Evolutionary conservation across 2,113 vertebrate species (phyloP).

Genomic region (Corvus hawaiiensis): DNA sequence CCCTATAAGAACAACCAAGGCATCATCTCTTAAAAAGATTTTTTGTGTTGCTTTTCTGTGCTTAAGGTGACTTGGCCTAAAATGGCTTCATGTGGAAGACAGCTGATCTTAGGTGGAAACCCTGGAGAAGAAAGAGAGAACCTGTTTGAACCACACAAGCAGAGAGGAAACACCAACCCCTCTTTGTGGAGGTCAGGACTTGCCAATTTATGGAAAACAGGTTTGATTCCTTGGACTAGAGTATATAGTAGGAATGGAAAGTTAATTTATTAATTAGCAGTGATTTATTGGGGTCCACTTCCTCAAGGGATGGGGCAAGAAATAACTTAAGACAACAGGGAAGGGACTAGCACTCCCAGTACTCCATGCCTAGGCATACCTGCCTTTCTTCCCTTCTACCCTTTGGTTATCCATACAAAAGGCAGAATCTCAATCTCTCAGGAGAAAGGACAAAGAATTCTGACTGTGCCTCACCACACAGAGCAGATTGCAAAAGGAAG

Average conservation of each 20-base stretch:
- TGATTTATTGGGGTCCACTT: background rate
- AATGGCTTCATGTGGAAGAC: background rate
- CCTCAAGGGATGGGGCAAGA: background rate
- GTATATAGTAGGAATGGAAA: accelerated
- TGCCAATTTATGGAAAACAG: background rate
- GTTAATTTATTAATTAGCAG: background rate
- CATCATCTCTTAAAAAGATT: background rate
- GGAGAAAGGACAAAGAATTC: background rate
- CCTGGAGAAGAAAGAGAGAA: background rate
- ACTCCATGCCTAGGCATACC: background rate
- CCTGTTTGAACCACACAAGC: background rate
- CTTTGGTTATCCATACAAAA: background rate
- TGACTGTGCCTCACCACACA: background rate
- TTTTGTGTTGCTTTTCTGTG: background rate
- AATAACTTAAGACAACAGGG: background rate
- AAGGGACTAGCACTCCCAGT: background rate
- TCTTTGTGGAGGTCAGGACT: background rate
- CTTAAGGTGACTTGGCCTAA: background rate
- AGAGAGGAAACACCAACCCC: background rate
- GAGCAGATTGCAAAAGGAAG: background rate
- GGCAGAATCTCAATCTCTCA: background rate
- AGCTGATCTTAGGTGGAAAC: background rate
- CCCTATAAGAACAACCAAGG: background rate
- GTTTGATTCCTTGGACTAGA: background rate
- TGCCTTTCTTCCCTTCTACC: background rate